Conservation (phyloP, 2,113 vertebrate genomes). For the Todiramphus saurophagus region DNA sequence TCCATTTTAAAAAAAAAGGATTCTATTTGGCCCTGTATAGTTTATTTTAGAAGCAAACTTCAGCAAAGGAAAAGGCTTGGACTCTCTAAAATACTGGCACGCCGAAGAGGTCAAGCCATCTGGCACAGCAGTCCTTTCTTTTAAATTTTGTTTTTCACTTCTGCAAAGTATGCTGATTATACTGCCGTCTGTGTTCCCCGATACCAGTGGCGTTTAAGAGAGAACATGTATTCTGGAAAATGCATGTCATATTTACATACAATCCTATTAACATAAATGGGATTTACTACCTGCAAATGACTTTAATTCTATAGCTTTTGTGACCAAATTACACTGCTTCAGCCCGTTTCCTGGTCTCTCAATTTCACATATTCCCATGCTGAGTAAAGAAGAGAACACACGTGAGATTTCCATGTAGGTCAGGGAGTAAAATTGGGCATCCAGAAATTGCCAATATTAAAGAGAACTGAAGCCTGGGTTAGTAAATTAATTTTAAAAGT, state of each 20-base stretch:
- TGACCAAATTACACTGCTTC: neutral
- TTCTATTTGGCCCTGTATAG: neutral
- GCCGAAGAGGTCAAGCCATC: neutral
- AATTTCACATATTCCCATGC: neutral
- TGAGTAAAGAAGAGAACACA: neutral
- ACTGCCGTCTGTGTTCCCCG: neutral
- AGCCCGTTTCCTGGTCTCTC: neutral
- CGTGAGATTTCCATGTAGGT: neutral
- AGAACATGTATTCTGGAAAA: neutral
- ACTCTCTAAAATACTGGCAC: neutral
- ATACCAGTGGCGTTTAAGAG: neutral
- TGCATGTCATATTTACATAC: neutral
- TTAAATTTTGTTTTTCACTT: neutral
- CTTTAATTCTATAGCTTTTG: neutral
- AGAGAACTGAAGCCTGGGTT: neutral
- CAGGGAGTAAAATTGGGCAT: neutral
- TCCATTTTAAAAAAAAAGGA: neutral
- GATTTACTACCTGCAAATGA: neutral
- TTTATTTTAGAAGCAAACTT: neutral
- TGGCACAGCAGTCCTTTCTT: neutral
- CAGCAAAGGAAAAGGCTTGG: neutral
- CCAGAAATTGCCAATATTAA: neutral
- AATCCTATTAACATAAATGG: neutral
- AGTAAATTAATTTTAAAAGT: neutral
- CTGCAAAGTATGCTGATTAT: neutral